These are phyloP conservation scores for Antrozous pallidus DNA, from an alignment of 2,797 vertebrate species.

Conservation along the genomic window DNA sequence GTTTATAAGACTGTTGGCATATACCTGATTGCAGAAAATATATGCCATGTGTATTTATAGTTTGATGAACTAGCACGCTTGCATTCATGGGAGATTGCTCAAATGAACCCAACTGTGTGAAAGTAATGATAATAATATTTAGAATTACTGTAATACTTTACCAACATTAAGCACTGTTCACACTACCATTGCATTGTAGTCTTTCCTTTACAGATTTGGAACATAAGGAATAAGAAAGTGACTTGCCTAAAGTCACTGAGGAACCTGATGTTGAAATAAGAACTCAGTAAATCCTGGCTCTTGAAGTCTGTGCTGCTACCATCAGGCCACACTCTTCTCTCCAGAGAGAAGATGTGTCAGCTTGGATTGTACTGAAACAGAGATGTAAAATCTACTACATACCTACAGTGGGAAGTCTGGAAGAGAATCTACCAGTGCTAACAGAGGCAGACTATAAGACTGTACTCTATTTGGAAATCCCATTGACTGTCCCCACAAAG, in stretches of 20 bases:
- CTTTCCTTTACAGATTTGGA: slow-evolving; percentile 35
- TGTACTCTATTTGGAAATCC: background rate
- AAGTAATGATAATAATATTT: slow-evolving; percentile 64
- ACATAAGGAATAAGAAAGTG: slow-evolving; percentile 25
- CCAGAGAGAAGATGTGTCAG: background rate
- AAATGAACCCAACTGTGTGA: slow-evolving; percentile 54
- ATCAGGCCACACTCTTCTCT: slow-evolving; percentile 38
- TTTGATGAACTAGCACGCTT: slow-evolving; percentile 27
- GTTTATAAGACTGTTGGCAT: background rate
- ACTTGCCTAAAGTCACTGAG: slow-evolving; percentile 37
- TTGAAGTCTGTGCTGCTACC: slow-evolving; percentile 15
- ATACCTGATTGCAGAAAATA: background rate
- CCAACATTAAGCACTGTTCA: slow-evolving; percentile 56
- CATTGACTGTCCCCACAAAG: background rate
- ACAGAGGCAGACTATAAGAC: background rate
- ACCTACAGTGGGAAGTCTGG: background rate
- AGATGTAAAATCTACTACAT: background rate
- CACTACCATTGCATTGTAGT: slow-evolving; percentile 2
- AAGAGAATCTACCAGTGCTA: background rate
- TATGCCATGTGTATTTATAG: background rate
- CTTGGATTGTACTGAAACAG: background rate
- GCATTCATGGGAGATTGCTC: slow-evolving; percentile 51
- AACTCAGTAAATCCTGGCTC: slow-evolving; percentile 35
- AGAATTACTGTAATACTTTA: slow-evolving; percentile 47
- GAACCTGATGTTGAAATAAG: slow-evolving; percentile 35